A percentile compares a stretch with the other conserved stretches of the same genome.
phyloP scores from a whole-genome alignment of 2,797 vertebrate genomes.

The Sandelia bainsii region DNA sequence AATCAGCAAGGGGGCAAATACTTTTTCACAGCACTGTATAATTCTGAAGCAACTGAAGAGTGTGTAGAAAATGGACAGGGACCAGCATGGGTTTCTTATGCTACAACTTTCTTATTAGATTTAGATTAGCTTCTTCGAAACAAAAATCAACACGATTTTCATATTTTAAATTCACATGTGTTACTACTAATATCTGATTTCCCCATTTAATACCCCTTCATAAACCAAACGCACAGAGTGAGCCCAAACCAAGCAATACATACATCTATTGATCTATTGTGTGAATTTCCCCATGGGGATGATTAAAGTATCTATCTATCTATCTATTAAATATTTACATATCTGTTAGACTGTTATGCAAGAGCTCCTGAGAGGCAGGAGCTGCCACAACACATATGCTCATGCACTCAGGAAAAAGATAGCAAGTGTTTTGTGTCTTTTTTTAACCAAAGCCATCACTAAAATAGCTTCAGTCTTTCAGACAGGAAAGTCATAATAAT shows the following conservation, averaged over 20 bases:
- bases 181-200: constrained; percentile 44
- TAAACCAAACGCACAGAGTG: constrained; percentile 38
- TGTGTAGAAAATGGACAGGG: constrained; percentile 21
- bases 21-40: constrained; percentile 1
- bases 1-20: too few species aligned
- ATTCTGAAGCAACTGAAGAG: constrained; percentile 47
- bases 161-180: constrained; percentile 45
- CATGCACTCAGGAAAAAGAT: constrained; percentile 6
- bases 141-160: constrained; percentile 15
- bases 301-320: constrained; percentile 75
- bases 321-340: not conserved
- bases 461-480: constrained; percentile 28
- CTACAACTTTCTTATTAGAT: constrained; percentile 50
- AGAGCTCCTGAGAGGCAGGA: constrained; percentile 26
- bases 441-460: constrained; percentile 28
- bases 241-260: constrained; percentile 31
- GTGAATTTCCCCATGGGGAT: too few species aligned
- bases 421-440: constrained; percentile 22
- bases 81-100: constrained; percentile 23
- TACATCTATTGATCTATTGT: constrained; percentile 45
- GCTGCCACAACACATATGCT: constrained; percentile 30
- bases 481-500: constrained; percentile 28
- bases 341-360: constrained; percentile 40
- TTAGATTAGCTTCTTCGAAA: constrained; percentile 22
- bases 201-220: constrained; percentile 27